Evolutionary conservation across 1,140 invertebrate species (phyloP).

Genomic region (Pseudomyrmex flavicornis): DNA sequence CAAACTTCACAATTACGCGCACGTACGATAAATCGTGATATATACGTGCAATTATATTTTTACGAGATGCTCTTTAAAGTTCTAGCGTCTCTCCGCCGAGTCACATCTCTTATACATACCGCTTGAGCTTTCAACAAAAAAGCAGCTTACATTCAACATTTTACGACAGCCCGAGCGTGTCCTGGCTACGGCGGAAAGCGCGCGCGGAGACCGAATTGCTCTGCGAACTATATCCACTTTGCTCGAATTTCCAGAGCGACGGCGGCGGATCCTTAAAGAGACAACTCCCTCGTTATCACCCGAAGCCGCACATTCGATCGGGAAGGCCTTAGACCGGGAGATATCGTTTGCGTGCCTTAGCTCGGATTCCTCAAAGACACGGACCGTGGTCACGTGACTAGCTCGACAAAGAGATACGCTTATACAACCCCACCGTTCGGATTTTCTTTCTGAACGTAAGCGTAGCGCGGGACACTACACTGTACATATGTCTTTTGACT

Average conservation of each 20-base stretch:
- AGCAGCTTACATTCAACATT: conserved; percentile 59
- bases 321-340: conserved; percentile 16
- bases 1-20: neutral
- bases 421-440: neutral
- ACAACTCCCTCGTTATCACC: conserved; percentile 59
- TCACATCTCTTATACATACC: conserved; percentile 26
- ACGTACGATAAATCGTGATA: conserved; percentile 30
- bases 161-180: conserved; percentile 39
- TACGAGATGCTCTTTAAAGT: conserved; percentile 41
- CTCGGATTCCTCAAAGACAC: conserved; percentile 68
- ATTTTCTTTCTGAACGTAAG: neutral
- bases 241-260: conserved; percentile 66
- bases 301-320: conserved; percentile 41
- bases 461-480: too few relatives aligned
- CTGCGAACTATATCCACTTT: conserved; percentile 58
- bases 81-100: neutral
- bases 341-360: conserved; percentile 33
- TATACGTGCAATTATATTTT: conserved; percentile 43
- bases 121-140: conserved; percentile 29
- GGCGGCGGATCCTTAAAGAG: conserved; percentile 60
- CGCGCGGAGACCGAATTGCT: conserved; percentile 3
- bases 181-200: neutral
- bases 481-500: too few relatives aligned
- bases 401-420: conserved; percentile 33
- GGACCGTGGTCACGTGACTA: conserved; percentile 42